A percentile compares a stretch with the other conserved stretches of the same genome.
Evolutionary conservation across 2,888 invertebrate genomes (phyloP).

Genomic region (Neuroscelio doddi): DNA sequence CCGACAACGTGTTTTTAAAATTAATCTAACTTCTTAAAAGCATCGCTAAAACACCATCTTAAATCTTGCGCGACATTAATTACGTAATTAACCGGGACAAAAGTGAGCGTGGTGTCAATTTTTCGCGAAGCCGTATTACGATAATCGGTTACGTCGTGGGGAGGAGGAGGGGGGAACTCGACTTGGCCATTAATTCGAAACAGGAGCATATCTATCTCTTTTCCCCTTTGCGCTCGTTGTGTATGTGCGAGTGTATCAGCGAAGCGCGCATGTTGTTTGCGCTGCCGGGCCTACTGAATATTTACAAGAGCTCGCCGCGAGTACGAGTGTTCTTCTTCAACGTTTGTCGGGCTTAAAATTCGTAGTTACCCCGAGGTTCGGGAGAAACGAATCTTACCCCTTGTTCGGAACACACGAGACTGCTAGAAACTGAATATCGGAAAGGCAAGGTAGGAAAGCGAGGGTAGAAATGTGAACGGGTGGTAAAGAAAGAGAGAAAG

Average conservation of each 20-base stretch:
- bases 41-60: too few species aligned
- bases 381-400: constrained; percentile 55
- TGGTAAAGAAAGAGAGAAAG: constrained; percentile 23
- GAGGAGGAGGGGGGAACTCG: constrained; percentile 12
- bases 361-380: constrained; percentile 41
- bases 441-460: constrained; percentile 49
- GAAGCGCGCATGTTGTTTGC: constrained; percentile 26
- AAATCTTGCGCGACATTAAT: background rate
- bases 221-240: background rate
- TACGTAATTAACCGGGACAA: constrained; percentile 19
- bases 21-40: too few species aligned
- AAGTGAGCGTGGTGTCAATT: constrained; percentile 15
- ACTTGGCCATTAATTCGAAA: constrained; percentile 44
- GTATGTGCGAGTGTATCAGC: constrained; percentile 22
- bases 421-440: constrained; percentile 56
- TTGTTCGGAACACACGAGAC: constrained; percentile 49
- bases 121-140: constrained; percentile 39
- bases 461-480: constrained; percentile 31
- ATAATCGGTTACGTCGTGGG: constrained; percentile 36
- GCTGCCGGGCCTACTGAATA: constrained; percentile 49
- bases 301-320: constrained; percentile 49
- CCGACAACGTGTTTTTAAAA: too few species aligned
- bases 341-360: constrained; percentile 43
- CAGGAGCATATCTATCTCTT: constrained; percentile 27
- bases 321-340: constrained; percentile 48